Evolutionary conservation across 2,113 vertebrate species (phyloP).

Genomic region (rat (Rattus norvegicus)): GRCr8 NC_086036.1:29440001-29440500

Average conservation of each 20-base stretch:
- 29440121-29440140: not conserved
- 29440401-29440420: not conserved
- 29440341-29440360: not conserved
- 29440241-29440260: not conserved
- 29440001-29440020: not conserved
- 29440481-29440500: not conserved
- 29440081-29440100: not conserved
- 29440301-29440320: not conserved
- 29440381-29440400: not conserved
- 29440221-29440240: not conserved
- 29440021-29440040: not conserved
- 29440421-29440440: not conserved
- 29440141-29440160: not conserved
- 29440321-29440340: not conserved
- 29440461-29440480: not conserved
- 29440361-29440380: not conserved
- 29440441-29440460: not conserved
- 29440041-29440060: not conserved
- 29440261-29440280: constrained; percentile 4
- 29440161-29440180: not conserved
- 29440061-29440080: not conserved
- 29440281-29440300: not conserved
- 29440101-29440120: not conserved
- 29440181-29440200: not conserved
- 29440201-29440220: not conserved